These are phyloP conservation scores for Volucella zonaria DNA, from an alignment of 2,888 invertebrate species.

Conservation along the genomic window DNA sequence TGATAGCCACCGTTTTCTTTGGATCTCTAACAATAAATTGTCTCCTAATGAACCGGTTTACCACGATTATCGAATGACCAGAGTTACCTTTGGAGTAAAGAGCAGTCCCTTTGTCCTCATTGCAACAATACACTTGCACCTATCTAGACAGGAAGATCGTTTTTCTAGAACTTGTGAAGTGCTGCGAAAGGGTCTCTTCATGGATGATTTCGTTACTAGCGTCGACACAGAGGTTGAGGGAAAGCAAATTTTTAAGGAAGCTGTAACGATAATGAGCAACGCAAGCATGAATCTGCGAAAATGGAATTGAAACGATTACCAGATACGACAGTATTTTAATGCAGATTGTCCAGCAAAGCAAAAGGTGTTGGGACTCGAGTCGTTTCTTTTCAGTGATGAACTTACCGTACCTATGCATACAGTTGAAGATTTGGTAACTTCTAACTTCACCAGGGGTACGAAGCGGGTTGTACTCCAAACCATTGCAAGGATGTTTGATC, in stretches of 20 bases:
- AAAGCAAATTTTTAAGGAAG: not conserved
- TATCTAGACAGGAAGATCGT: not conserved
- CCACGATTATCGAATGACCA: conserved; percentile 32
- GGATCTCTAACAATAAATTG: not conserved
- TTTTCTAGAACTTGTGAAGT: conserved; percentile 25
- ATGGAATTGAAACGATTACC: no score
- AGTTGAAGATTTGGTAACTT: no score
- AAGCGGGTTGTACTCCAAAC: no score
- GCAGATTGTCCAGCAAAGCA: no score
- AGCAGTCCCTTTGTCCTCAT: conserved; percentile 35
- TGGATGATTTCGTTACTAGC: conserved; percentile 33
- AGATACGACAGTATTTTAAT: no score
- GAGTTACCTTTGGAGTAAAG: conserved; percentile 42
- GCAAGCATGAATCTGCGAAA: no score
- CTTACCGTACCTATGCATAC: no score
- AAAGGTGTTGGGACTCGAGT: no score
- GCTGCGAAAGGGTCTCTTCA: conserved; percentile 22
- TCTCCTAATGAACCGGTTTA: not conserved
- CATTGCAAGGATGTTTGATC: no score
- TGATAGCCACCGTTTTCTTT: conserved; percentile 30
- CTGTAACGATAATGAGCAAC: not conserved
- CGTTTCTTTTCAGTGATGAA: no score
- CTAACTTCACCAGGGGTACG: no score
- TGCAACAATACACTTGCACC: conserved; percentile 23
- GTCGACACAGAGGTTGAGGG: conserved; percentile 20